phyloP scores from a whole-genome alignment of 2,797 vertebrate genomes.

The Hemibagrus guttatus region DNA sequence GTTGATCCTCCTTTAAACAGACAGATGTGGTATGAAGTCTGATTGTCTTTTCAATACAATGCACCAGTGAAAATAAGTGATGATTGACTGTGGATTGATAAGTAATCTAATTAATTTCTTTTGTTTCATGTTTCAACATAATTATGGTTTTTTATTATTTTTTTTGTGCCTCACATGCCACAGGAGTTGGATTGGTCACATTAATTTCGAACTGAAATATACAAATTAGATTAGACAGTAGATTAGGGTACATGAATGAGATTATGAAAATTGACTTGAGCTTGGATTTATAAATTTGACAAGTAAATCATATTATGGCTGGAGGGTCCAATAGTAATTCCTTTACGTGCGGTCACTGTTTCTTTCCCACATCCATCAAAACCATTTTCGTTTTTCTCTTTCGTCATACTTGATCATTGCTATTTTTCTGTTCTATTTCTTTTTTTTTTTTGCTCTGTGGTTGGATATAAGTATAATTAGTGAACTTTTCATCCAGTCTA shows the following conservation, averaged over 20 bases:
- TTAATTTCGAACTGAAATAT: constrained; percentile 72
- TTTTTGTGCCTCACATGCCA: constrained; percentile 51
- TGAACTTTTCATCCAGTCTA: background rate
- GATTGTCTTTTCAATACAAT: constrained; percentile 60
- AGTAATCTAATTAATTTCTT: constrained; percentile 77
- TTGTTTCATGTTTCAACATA: constrained; percentile 76
- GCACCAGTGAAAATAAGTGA: constrained; percentile 64
- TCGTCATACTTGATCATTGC: background rate
- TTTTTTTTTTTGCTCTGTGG: background rate
- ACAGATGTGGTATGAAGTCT: constrained; percentile 39
- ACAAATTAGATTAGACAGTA: constrained; percentile 76
- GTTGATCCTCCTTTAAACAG: constrained; percentile 50
- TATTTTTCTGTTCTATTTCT: background rate
- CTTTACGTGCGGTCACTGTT: constrained; percentile 55
- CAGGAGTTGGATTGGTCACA: constrained; percentile 63
- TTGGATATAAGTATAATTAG: background rate
- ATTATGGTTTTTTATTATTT: constrained; percentile 67
- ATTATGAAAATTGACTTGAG: constrained; percentile 76
- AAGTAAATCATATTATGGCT: constrained; percentile 59
- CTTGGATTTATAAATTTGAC: constrained; percentile 71
- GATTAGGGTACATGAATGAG: constrained; percentile 71
- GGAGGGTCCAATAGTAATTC: constrained; percentile 55
- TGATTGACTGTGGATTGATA: constrained; percentile 74
- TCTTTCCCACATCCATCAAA: constrained; percentile 28
- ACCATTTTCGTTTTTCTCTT: background rate